Percentiles rank a stretch among this genome's conserved stretches.
phyloP scores from a whole-genome alignment of 2,797 vertebrate genomes.

The Chloroceryle amazona region DNA sequence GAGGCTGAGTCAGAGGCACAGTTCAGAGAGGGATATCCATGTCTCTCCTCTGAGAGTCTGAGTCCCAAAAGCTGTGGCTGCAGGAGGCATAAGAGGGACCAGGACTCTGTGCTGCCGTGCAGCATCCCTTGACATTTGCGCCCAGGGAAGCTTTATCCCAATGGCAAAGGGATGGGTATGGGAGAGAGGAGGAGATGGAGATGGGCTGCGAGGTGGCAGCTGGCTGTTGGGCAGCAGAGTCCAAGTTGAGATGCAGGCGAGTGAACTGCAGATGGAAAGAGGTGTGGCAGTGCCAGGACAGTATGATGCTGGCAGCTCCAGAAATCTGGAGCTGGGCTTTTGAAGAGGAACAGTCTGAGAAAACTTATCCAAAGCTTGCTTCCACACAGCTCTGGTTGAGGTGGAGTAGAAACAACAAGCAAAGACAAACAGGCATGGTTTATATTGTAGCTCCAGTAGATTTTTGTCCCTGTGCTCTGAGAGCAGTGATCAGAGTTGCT shows the following conservation, averaged over 20 bases:
- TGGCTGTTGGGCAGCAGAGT: background rate
- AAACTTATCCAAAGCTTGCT: background rate
- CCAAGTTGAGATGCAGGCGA: background rate
- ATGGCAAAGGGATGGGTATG: background rate
- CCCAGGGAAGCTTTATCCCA: background rate
- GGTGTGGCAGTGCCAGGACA: background rate
- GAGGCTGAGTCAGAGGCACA: background rate
- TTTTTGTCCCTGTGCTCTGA: accelerated
- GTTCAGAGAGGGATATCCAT: background rate
- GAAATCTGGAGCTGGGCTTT: background rate
- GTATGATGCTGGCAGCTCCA: background rate
- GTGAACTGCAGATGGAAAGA: background rate
- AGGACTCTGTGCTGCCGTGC: background rate
- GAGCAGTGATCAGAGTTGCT: background rate
- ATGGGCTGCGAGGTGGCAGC: background rate
- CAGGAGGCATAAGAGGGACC: background rate
- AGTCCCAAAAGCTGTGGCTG: background rate
- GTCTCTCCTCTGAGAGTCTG: background rate
- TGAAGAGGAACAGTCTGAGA: background rate
- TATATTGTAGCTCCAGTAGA: background rate
- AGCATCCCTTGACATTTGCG: background rate
- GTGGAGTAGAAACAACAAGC: background rate
- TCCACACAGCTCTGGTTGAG: background rate
- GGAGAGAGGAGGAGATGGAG: background rate
- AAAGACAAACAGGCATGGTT: background rate